A percentile compares a stretch with the other conserved stretches of the same genome.
phyloP scores from a whole-genome alignment of 2,888 invertebrate genomes.

The Diplolepis rosae region DNA sequence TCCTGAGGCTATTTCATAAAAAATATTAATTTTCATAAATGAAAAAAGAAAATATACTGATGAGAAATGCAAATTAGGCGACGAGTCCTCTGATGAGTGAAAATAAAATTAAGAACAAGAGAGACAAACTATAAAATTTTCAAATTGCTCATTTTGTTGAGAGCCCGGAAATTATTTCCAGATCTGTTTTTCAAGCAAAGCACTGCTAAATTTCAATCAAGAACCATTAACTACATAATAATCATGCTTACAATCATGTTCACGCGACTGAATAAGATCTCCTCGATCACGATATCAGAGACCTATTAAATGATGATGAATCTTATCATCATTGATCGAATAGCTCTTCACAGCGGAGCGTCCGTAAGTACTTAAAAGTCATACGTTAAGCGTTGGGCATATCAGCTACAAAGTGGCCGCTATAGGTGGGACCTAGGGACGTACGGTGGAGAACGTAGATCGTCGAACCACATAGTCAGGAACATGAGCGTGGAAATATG shows the following conservation, averaged over 20 bases:
- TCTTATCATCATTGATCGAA: conserved; percentile 30
- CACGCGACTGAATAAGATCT: conserved; percentile 12
- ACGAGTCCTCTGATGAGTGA: too few species aligned
- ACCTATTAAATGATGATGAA: conserved; percentile 26
- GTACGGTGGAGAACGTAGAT: conserved; percentile 47
- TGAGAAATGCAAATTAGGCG: too few species aligned
- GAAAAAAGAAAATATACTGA: too few species aligned
- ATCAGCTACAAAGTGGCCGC: conserved; percentile 52
- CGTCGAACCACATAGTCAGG: conserved; percentile 46
- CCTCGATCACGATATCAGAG: conserved; percentile 8
- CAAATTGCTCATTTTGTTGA: too few species aligned
- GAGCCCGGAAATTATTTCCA: too few species aligned
- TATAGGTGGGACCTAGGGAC: conserved; percentile 43
- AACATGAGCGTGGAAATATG: conserved; percentile 55
- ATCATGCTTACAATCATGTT: background rate
- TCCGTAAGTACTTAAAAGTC: conserved; percentile 24
- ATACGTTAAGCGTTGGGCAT: conserved; percentile 33
- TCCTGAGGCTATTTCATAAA: too few species aligned
- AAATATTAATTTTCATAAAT: too few species aligned
- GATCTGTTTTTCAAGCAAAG: conserved; percentile 11
- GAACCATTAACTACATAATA: background rate
- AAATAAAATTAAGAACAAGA: too few species aligned
- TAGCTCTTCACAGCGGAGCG: conserved; percentile 3
- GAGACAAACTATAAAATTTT: too few species aligned
- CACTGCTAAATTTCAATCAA: background rate